These are phyloP conservation scores for Drosophila antonietae DNA, from an alignment of 2,888 invertebrate genomes.

Conservation along the genomic window DNA sequence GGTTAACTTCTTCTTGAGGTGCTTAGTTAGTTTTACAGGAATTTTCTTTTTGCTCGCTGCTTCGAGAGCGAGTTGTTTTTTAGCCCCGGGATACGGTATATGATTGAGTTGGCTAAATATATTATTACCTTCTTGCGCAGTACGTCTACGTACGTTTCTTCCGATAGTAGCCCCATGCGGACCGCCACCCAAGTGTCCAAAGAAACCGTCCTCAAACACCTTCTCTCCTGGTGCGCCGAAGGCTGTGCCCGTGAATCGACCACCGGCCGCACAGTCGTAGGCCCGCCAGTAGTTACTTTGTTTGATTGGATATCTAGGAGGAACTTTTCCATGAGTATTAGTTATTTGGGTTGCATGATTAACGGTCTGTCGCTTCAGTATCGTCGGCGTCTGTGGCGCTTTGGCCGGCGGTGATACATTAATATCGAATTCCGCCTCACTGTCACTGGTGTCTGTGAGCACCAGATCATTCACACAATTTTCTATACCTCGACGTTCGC, in stretches of 20 bases:
- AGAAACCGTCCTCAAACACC: constrained; percentile 56
- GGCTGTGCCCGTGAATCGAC: constrained; percentile 49
- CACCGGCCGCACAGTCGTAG: constrained; percentile 69
- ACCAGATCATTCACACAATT: constrained; percentile 70
- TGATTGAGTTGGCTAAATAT: not conserved
- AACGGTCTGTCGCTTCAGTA: not conserved
- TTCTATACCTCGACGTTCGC: constrained; percentile 57
- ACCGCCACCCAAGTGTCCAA: constrained; percentile 46
- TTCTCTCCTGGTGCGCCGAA: constrained; percentile 38
- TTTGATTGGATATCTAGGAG: constrained; percentile 53
- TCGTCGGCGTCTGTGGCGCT: not conserved
- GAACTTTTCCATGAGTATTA: not conserved
- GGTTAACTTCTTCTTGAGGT: not conserved
- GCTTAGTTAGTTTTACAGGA: constrained; percentile 9
- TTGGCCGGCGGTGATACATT: constrained; percentile 89
- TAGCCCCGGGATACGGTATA: not conserved
- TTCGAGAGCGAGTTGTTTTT: not conserved
- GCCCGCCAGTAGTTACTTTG: constrained; percentile 57
- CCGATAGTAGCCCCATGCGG: constrained; percentile 21
- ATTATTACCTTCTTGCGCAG: not conserved
- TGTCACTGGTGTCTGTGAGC: constrained; percentile 82
- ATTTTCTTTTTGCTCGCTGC: not conserved
- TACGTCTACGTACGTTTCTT: not conserved
- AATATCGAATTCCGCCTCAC: constrained; percentile 88
- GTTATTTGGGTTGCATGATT: constrained; percentile 87